Evolutionary conservation across 2,888 invertebrate genomes (phyloP).

Genomic region (Ditula angustiorana): DNA sequence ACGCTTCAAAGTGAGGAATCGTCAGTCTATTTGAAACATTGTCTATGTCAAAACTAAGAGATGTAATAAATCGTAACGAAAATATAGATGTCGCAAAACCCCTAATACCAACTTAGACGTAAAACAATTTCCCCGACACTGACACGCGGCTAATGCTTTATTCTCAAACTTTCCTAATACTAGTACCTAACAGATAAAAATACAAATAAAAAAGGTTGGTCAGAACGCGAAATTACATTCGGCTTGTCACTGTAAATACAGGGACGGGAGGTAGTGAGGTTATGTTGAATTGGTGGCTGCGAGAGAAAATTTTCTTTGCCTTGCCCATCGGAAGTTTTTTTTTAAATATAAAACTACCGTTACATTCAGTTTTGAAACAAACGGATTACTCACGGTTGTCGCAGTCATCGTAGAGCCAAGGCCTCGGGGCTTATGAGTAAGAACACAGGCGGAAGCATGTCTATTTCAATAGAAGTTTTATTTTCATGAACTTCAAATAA

Average conservation of each 20-base stretch:
- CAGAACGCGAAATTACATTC: conserved; percentile 46
- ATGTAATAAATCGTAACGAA: background rate
- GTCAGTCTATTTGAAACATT: no score
- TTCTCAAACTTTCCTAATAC: conserved; percentile 12
- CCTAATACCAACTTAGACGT: background rate
- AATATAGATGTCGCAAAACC: background rate
- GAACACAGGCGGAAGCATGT: no score
- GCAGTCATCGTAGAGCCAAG: no score
- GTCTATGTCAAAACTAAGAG: background rate
- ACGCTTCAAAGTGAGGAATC: no score
- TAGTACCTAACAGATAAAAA: conserved; percentile 38
- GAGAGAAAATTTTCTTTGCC: no score
- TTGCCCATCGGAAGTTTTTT: no score
- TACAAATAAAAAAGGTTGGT: conserved; percentile 44
- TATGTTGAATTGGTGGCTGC: conserved; percentile 9
- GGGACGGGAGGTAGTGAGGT: background rate
- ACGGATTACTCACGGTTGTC: no score
- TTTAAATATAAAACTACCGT: no score
- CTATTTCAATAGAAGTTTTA: no score
- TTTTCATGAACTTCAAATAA: no score
- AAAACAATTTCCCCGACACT: background rate
- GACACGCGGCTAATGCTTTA: background rate
- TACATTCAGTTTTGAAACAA: no score
- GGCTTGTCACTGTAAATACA: conserved; percentile 40
- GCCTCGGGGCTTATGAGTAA: no score